Base-by-base conservation (phyloP, 2,113 vertebrate genomes). In the Platysternon megacephalum region DNA sequence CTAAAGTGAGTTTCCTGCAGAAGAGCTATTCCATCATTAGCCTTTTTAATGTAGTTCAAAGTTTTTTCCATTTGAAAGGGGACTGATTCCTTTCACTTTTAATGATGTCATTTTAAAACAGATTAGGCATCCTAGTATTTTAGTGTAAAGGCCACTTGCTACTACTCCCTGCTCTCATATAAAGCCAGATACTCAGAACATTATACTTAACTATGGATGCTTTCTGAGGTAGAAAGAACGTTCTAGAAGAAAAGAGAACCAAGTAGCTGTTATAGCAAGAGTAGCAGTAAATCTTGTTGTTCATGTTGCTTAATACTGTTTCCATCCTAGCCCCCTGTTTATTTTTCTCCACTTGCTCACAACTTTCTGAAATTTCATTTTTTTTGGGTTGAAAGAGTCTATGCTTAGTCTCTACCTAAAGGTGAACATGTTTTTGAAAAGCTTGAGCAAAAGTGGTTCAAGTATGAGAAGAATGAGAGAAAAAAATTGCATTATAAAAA, bases 371-470 rank as follows among this genome's bases (percentile, higher is more conserved):
- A 93, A 95, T n/a, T 88, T 95, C 79, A 91, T 56, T 10, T 97
- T 95, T 91, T 89, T 74, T 87, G 81, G 8, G 42, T 89, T 94
- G 85, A 86, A 56, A 85, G 84, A 76, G 84, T 93, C 51, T 19
- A 46, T 85, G 44, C 84, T 91, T 79, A 80, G 74, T 91, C 89
- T 95, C 85, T 97, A 95, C 87, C 51, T 85, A 95, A 95, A 96
- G 95, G 93, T 97, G 96, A 97, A 97, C 92, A 74, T 93, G 94
- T 94, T 95, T 97, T 79, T 97, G 93, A 53, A 95, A 86, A 89
- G 65, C 94, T 95, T 97, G 90, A 97, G 92, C 85, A 97, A 97
- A 87, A 95, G 55, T 92, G 53, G 91, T 96, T 93, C 94, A 82
- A 91, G 24, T 87, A 28, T 35, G 65, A 94, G 82, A 72, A 91